Conservation (phyloP, 2,113 vertebrate genomes). For the Axis porcinus region DNA sequence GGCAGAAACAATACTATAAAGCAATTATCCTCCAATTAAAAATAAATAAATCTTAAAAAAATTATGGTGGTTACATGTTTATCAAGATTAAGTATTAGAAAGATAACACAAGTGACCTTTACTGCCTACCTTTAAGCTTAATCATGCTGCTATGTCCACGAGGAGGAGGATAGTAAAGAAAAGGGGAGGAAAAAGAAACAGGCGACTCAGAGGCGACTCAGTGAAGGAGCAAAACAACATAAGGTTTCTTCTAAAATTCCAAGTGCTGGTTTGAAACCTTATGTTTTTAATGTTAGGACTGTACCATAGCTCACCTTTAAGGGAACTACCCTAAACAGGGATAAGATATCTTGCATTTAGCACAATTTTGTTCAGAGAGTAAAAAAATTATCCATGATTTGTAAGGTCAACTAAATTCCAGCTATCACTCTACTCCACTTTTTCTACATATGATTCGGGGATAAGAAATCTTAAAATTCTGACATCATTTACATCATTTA, state of each 20-base stretch:
- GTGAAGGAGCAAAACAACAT: neutral
- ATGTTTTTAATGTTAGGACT: neutral
- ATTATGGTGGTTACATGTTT: neutral
- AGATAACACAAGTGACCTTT: neutral
- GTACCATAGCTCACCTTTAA: neutral
- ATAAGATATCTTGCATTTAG: neutral
- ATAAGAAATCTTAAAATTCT: neutral
- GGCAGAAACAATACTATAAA: neutral
- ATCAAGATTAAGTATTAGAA: neutral
- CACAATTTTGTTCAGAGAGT: neutral
- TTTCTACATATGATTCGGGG: neutral
- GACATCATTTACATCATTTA: neutral
- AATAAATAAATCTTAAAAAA: neutral
- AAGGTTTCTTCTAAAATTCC: neutral
- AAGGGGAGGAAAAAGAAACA: neutral
- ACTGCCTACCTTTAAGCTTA: neutral
- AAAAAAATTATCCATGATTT: neutral
- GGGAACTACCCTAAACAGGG: neutral
- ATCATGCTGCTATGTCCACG: neutral
- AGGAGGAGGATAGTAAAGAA: accelerated
- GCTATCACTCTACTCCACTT: neutral
- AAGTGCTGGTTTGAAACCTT: neutral
- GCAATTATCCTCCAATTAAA: neutral
- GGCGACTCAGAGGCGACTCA: neutral
- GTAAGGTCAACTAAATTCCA: neutral